These are phyloP conservation scores for Allophyes oxyacanthae DNA, from an alignment of 2,888 invertebrate genomes.

Conservation along the genomic window DNA sequence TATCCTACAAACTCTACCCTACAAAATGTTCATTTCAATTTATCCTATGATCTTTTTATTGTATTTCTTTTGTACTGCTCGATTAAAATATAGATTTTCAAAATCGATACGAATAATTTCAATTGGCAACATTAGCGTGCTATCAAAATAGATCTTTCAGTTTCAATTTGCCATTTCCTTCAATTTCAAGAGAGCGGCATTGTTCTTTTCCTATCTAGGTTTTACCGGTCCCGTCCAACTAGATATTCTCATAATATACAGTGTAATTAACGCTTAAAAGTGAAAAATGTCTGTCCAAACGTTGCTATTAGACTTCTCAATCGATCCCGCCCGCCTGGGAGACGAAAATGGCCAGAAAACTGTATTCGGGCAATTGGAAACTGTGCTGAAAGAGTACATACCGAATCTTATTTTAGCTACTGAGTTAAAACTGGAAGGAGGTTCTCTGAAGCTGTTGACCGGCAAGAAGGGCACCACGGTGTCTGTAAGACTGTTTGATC, in stretches of 20 bases:
- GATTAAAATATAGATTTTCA: no score
- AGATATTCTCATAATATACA: constrained; percentile 51
- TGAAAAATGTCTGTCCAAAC: constrained; percentile 94
- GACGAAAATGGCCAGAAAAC: constrained; percentile 91
- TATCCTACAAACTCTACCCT: no score
- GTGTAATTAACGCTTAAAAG: constrained; percentile 50
- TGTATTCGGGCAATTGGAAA: constrained; percentile 91
- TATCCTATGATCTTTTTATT: no score
- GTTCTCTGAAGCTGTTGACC: constrained; percentile 91
- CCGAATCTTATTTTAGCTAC: constrained; percentile 92
- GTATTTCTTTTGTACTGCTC: no score
- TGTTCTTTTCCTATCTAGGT: constrained; percentile 39
- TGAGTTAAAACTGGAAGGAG: constrained; percentile 92
- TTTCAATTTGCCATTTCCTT: constrained; percentile 42
- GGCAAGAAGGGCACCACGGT: constrained; percentile 92
- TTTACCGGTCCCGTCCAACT: constrained; percentile 72
- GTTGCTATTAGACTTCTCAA: constrained; percentile 93
- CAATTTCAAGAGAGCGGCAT: constrained; percentile 41
- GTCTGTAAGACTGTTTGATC: constrained; percentile 92
- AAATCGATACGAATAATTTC: constrained; percentile 22
- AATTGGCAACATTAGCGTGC: constrained; percentile 24
- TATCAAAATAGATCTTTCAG: constrained; percentile 44
- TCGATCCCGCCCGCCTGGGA: constrained; percentile 91
- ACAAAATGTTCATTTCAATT: no score
- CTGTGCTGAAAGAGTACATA: constrained; percentile 92